Conservation (phyloP, 2,797 vertebrate genomes). For the Gadopsis marmoratus region DNA sequence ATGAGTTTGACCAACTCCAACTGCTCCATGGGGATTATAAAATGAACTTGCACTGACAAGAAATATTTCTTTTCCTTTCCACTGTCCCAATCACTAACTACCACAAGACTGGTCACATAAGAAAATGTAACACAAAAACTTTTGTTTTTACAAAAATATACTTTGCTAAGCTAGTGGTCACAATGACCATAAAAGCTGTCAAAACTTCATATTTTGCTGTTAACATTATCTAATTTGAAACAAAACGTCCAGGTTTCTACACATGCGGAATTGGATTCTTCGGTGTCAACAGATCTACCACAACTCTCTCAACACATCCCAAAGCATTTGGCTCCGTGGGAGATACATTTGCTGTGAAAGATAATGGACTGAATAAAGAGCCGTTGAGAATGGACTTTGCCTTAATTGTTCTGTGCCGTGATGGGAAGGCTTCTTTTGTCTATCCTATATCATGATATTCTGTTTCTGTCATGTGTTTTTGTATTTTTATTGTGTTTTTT, state of each 20-base stretch:
- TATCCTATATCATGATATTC: constrained; percentile 54
- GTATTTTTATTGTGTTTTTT: constrained; percentile 26
- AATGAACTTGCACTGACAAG: constrained; percentile 77
- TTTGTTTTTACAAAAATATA: background rate
- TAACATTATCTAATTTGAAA: constrained; percentile 29
- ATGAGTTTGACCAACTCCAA: constrained; percentile 31
- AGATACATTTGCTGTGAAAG: constrained; percentile 80
- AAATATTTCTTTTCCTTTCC: constrained; percentile 44
- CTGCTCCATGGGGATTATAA: constrained; percentile 30
- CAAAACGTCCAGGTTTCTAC: constrained; percentile 10
- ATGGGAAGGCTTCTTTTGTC: constrained; percentile 47
- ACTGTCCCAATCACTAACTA: constrained; percentile 32
- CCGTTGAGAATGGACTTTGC: constrained; percentile 49
- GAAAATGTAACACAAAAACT: constrained; percentile 21
- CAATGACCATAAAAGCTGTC: constrained; percentile 33
- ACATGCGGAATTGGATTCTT: constrained; percentile 34
- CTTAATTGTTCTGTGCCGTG: constrained; percentile 53
- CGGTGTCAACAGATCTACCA: constrained; percentile 30
- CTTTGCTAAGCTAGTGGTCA: constrained; percentile 1
- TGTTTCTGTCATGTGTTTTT: constrained; percentile 56
- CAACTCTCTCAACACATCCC: constrained; percentile 37
- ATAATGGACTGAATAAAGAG: constrained; percentile 67
- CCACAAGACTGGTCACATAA: constrained; percentile 33
- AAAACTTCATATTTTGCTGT: constrained; percentile 23
- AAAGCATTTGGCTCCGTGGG: constrained; percentile 38